Evolutionary conservation across 2,113 vertebrate species (phyloP).

Genomic region (Damaliscus lunatus): DNA sequence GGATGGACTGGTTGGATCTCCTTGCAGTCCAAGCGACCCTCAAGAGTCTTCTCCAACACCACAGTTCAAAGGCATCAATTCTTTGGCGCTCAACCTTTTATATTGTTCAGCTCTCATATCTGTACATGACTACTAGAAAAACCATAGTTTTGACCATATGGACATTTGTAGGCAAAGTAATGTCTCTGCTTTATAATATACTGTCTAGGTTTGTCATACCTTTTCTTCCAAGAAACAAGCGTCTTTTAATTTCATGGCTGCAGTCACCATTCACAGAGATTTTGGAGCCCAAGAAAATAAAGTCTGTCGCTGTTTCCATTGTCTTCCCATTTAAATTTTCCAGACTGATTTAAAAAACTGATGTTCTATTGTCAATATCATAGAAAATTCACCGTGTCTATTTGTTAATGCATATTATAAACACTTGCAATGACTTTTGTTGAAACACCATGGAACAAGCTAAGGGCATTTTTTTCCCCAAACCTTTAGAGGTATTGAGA

Average conservation of each 20-base stretch:
- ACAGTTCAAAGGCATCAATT: background rate
- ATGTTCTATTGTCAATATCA: background rate
- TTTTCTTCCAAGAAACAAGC: background rate
- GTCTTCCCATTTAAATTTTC: background rate
- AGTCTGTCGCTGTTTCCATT: background rate
- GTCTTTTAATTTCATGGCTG: background rate
- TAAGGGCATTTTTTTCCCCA: background rate
- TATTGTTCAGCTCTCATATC: background rate
- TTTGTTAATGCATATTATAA: constrained; percentile 23
- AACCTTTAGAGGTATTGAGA: background rate
- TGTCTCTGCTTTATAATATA: background rate
- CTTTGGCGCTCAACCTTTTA: background rate
- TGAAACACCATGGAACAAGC: background rate
- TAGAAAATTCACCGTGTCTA: background rate
- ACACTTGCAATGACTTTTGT: background rate
- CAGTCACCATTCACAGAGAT: background rate
- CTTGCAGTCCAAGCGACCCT: background rate
- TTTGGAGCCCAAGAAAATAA: background rate
- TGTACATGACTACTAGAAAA: background rate
- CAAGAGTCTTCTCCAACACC: background rate
- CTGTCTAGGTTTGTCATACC: background rate
- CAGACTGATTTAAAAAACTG: background rate
- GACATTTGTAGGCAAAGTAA: background rate
- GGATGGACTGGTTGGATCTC: background rate
- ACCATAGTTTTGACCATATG: background rate